Base-by-base conservation (phyloP, 2,797 vertebrate genomes). In the Graptemys geographica region DNA sequence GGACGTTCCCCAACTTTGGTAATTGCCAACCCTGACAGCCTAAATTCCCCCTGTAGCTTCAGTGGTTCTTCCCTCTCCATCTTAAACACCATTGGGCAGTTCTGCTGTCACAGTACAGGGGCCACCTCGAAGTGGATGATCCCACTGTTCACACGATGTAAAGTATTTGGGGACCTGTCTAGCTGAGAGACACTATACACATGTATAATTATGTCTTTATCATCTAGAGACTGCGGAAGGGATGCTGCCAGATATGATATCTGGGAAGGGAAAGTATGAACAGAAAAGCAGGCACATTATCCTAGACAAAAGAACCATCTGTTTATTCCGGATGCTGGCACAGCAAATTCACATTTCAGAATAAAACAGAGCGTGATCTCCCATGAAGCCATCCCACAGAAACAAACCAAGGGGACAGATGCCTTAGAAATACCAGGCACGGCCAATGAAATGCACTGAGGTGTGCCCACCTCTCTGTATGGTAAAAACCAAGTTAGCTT, bases 381-480 rank as follows among this genome's bases (percentile, higher is more conserved):
- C 84, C 57, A 28, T 79, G 84, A 93, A 89, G 72, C 2, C 51
- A 49, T n/a, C 85, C 6, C 65, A 78, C 6, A 31, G 0, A 9
- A 83, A 62, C 76, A 25, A 0, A 6, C 7, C 62, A 11, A 74
- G 79, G 44, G 11, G 81, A 51, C 65, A 87, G 57, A 83, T 81
- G 84, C 90, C 81, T 44, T 53, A 81, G 78, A n/a, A 92, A 79
- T 62, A 79, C 47, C 87, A 33, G n/a, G 49, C 87, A 79, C 11
- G 44, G 31, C 86, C n/a, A 8, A 51, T 52, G 88, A 90, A 79
- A 79, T 0, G n/a, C 56, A 83, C 83, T 84, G 51, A 41, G 2
- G 0, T 76, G 59, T 78, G 55, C 80, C 51, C 74, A 28, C 6
- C 21, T 8, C 44, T 15, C 74, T 31, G 3, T 3, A 0, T 44